Evolutionary conservation across 2,113 vertebrate genomes (phyloP), one percentile per base, ranked within the genome.

Genomic region (Epinephelus lanceolatus): DNA sequence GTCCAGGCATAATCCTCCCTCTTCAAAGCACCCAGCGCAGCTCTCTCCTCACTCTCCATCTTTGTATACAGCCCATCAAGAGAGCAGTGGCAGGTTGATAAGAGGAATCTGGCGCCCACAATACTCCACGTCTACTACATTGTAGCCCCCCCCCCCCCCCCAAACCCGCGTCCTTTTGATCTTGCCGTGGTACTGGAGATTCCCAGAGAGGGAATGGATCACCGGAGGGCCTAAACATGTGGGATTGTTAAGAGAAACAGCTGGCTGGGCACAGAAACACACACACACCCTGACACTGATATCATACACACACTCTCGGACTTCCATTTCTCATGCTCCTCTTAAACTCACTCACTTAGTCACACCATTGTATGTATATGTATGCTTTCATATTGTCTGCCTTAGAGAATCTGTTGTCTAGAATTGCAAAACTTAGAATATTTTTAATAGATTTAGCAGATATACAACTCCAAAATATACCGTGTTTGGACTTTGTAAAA

Each of bases 51-150:
- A 89, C 89, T 86, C 89, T 88, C 74, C 78, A 77, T 86, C 87
- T 89, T 67, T 97, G 96, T 97, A 98, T 97, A 98, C 96, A 97
- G 94, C 95, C 95, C 95, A 96, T 97, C 97, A 97, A 95, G 87
- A 88, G 89, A 94, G 95, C 92, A 92, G 96, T 95, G 92, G 95
- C 86, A 91, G 95, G 94, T 91, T 97, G 97, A 98, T 97, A 97
- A 98, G 97, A 96, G 95, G 94, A 96, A 94, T 93, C 92, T 93
- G 94, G 93, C 94, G 92, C 95, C 92, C 91, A 88, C 95, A 92
- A 87, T 93, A 91, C 85, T 80, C 90, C 52, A 57, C 74, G 84
- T 90, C 92, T 89, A 71, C 82, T 61, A 66, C 89, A 81, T 89
- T 80, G 86, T 79, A 90, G 87, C 61, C 83, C 89, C 94, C 88